Percentiles rank a stretch among this genome's conserved stretches.
Evolutionary conservation across 2,113 vertebrate species (phyloP).

Genomic region (Lichenostomus cassidix): DNA sequence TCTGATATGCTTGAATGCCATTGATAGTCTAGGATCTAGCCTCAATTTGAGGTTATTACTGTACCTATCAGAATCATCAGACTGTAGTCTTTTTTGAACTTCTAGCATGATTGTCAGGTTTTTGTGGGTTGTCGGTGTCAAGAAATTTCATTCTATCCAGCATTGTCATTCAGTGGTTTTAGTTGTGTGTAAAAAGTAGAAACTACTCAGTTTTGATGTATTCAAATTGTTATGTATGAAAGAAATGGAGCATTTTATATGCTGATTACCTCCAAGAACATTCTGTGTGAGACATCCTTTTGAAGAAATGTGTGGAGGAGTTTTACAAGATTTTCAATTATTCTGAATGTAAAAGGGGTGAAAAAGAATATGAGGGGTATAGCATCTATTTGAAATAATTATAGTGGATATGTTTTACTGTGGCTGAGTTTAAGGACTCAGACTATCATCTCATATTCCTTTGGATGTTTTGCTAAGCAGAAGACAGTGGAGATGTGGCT

Average conservation of each 20-base stretch:
- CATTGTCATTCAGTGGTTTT: background rate
- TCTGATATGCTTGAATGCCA: background rate
- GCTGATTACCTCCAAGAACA: background rate
- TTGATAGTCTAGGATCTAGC: background rate
- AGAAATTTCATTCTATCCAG: background rate
- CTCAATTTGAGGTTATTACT: background rate
- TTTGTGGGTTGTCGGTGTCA: background rate
- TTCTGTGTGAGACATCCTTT: background rate
- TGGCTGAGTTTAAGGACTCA: background rate
- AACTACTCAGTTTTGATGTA: background rate
- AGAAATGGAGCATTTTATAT: background rate
- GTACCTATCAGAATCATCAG: background rate
- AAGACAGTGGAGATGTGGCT: background rate
- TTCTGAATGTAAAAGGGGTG: background rate
- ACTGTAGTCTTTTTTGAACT: background rate
- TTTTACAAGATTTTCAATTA: slow-evolving; percentile 3
- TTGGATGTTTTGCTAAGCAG: background rate
- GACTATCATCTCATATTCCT: background rate
- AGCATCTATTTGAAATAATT: background rate
- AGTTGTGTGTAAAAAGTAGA: background rate
- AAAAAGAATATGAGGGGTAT: background rate
- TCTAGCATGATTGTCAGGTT: background rate
- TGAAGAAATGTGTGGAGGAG: background rate
- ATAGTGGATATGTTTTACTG: background rate
- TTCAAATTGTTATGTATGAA: background rate